These are phyloP conservation scores for Oscheius sp. DNA, from an alignment of 2,888 invertebrate species.

Conservation along the genomic window DNA sequence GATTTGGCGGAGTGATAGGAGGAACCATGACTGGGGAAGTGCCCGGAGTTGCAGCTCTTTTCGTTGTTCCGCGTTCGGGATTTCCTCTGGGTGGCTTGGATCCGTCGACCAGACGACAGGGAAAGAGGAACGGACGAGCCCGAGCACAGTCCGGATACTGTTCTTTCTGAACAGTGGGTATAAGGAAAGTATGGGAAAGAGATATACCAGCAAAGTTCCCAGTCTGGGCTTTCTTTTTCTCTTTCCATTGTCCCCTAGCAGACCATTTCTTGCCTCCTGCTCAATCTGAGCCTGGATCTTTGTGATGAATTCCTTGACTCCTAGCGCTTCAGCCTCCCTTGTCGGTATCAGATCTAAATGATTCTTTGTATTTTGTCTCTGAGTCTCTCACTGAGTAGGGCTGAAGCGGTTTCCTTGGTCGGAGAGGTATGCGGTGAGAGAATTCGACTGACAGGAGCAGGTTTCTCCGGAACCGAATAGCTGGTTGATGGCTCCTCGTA, in stretches of 20 bases:
- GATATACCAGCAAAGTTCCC: background rate
- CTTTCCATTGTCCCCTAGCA: background rate
- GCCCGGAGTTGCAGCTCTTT: conserved; percentile 4
- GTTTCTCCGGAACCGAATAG: background rate
- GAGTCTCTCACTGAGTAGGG: background rate
- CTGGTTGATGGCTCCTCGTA: background rate
- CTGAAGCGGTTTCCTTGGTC: background rate
- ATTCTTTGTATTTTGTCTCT: too few species aligned
- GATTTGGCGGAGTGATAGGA: background rate
- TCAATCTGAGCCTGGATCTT: conserved; percentile 31
- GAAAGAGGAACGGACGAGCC: conserved; percentile 29
- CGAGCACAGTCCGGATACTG: conserved; percentile 21
- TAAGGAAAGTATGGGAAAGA: background rate
- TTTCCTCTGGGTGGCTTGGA: background rate
- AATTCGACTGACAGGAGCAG: background rate
- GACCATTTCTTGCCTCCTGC: conserved; percentile 5
- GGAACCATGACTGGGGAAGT: conserved; percentile 13
- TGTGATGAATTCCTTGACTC: conserved; percentile 25
- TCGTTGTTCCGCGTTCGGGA: conserved; percentile 4
- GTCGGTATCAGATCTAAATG: conserved; percentile 25
- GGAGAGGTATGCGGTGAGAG: too few species aligned
- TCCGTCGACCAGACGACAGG: background rate
- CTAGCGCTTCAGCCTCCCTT: conserved; percentile 19
- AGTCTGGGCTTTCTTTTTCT: conserved; percentile 23
- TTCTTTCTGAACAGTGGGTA: conserved; percentile 11